Percentiles rank a stretch among this genome's conserved stretches.
phyloP scores from a whole-genome alignment of 2,797 vertebrate genomes.

The Antennarius maculatus region DNA sequence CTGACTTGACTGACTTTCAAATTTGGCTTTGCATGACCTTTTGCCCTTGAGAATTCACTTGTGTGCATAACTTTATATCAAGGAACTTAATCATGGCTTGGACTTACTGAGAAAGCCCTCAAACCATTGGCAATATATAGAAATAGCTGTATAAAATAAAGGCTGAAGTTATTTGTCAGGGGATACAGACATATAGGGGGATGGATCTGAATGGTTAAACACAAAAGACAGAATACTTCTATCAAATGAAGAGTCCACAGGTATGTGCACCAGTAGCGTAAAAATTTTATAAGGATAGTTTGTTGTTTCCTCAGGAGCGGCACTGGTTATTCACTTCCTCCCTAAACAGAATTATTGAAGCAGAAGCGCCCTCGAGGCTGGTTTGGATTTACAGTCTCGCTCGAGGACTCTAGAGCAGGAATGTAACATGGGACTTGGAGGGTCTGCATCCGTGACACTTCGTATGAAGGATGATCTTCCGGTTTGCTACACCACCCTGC shows the following conservation, averaged over 20 bases:
- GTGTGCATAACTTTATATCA: background rate
- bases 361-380: constrained; percentile 22
- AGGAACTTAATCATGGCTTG: no score
- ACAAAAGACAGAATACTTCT: background rate
- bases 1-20: no score
- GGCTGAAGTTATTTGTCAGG: background rate
- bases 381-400: constrained; percentile 37
- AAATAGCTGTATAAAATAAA: background rate
- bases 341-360: constrained; percentile 18
- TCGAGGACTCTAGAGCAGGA: constrained; percentile 28
- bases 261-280: background rate
- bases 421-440: constrained; percentile 22
- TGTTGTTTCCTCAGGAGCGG: constrained; percentile 19
- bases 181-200: no score
- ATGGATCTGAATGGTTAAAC: background rate
- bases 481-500: constrained; percentile 28
- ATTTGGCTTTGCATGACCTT: no score
- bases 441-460: constrained; percentile 22
- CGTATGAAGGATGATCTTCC: constrained; percentile 49
- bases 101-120: background rate
- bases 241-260: background rate
- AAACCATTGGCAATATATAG: background rate
- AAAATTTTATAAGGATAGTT: background rate
- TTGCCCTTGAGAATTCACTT: background rate
- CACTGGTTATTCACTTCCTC: constrained; percentile 6